Evolutionary conservation across 2,797 vertebrate species (phyloP).

Genomic region (Carapus acus): DNA sequence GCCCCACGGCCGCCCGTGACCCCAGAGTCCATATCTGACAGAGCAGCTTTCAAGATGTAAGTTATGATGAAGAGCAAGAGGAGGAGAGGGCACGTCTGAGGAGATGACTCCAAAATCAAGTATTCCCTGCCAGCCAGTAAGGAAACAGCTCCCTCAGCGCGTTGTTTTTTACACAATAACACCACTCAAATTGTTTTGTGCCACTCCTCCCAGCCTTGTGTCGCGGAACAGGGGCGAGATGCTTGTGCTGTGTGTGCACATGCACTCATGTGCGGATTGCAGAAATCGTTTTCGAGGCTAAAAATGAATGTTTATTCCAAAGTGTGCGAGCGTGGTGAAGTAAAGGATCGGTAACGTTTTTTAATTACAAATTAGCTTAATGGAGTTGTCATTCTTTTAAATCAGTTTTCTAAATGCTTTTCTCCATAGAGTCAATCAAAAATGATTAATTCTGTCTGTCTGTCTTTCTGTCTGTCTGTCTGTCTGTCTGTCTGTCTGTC

Average conservation of each 20-base stretch:
- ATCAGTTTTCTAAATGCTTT: no score
- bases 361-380: no score
- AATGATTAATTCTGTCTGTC: no score
- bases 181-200: conserved; percentile 8
- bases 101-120: conserved; percentile 33
- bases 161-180: conserved; percentile 7
- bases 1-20: conserved; percentile 41
- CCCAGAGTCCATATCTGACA: conserved; percentile 51
- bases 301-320: no score
- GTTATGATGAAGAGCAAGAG: conserved; percentile 40
- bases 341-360: no score
- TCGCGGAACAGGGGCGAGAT: conserved; percentile 10
- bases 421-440: no score
- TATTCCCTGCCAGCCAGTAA: conserved; percentile 37
- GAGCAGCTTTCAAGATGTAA: conserved; percentile 42
- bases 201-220: conserved; percentile 4
- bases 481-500: no score
- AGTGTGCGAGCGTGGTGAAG: no score
- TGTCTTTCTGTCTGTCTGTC: no score
- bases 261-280: no score
- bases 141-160: conserved; percentile 32
- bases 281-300: no score
- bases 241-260: background rate
- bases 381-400: no score
- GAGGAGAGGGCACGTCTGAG: conserved; percentile 28